A percentile compares a stretch with the other conserved stretches of the same genome.
Evolutionary conservation across 1,140 invertebrate genomes (phyloP).

Genomic region (Halotydeus destructor): DNA sequence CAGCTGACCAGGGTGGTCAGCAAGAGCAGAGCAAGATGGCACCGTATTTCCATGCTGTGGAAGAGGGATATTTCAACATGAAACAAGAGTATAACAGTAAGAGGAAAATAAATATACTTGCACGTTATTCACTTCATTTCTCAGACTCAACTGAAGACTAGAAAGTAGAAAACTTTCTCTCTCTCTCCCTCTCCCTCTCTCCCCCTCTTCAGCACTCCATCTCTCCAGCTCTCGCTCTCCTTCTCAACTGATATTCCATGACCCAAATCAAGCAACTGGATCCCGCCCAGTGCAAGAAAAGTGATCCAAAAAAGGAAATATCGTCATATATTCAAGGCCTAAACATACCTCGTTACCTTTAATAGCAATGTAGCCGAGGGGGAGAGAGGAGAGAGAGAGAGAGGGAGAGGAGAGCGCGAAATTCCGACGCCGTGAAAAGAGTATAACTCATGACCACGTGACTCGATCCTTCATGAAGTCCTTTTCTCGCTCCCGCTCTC

Average conservation of each 20-base stretch:
- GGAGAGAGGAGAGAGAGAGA: background rate
- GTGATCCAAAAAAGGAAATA: background rate
- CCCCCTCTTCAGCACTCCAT: too few species aligned
- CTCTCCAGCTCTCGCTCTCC: too few species aligned
- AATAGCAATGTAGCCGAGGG: background rate
- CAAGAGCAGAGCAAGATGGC: background rate
- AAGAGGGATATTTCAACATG: background rate
- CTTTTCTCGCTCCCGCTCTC: background rate
- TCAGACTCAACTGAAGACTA: too few species aligned
- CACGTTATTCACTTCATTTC: too few species aligned
- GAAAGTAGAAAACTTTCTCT: too few species aligned
- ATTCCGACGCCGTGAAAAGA: background rate
- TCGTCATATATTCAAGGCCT: background rate
- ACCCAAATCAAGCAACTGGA: background rate
- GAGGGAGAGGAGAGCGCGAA: background rate
- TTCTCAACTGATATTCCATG: background rate
- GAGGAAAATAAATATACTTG: background rate
- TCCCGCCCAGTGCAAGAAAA: background rate
- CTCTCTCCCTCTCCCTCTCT: too few species aligned
- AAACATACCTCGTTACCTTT: background rate
- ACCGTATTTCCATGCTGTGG: background rate
- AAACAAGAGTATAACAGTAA: background rate
- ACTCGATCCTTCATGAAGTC: background rate
- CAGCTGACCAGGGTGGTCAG: background rate
- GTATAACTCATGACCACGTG: background rate